Evolutionary conservation across 2,888 invertebrate genomes (phyloP), one percentile per base, ranked within the genome.

Genomic region (Aphidoletes aphidimyza): DNA sequence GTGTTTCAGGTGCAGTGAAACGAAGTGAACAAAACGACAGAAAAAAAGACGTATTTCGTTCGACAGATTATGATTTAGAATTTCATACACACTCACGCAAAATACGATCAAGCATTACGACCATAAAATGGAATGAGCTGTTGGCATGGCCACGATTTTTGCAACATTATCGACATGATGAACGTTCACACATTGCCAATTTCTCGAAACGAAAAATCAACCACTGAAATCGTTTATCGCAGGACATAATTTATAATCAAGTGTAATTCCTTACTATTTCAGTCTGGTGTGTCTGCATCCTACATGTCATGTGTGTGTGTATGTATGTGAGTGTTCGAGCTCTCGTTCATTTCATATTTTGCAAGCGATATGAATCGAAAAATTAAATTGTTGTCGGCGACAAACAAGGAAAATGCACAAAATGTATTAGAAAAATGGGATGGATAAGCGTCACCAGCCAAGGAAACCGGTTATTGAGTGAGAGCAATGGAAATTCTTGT

Each of bases 31-130:
- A 22, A 30, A n/a, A n/a, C n/a, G n/a, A n/a, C n/a, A 6, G 37
- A 37, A 37, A 69, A 69, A 34, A 69, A 37, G n/a, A 81, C n/a
- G n/a, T n/a, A n/a, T n/a, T 81, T 37, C 37, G n/a, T 81, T 81
- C 81, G 81, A 81, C 81, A 81, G 81, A 81, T 81, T 81, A 37
- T 81, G 36, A 81, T 81, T 81, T 37, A 81, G 81, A n/a, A 37
- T 81, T 81, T 81, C 81, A 30, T 30, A 69, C 30, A 69, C 14
- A 69, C n/a, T 11, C 30, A 34, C 69, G 34, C 34, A 69, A 69
- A 1, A 30, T 69, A 14, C 69, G 69, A 69, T 30, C n/a, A 0
- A 34, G 30, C 1, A 30, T 54, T 22, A 11, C 30, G 30, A 69
- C 69, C 69, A 69, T 69, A 69, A 69, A 69, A 69, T 30, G 14